Evolutionary conservation across 2,888 invertebrate species (phyloP).

Genomic region (Polydrusus tereticollis): DNA sequence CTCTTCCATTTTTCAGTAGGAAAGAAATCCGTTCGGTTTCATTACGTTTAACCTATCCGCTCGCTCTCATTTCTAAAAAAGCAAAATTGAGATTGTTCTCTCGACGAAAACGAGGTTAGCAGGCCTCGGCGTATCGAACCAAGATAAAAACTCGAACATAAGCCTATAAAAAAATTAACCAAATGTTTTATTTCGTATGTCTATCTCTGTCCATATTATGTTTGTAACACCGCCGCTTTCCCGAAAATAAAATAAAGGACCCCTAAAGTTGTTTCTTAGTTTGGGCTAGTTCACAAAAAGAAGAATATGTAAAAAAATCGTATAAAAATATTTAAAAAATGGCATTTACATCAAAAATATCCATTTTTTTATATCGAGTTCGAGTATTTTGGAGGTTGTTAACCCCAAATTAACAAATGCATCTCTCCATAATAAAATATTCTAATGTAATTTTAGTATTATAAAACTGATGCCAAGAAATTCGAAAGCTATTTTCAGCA

Average conservation of each 20-base stretch:
- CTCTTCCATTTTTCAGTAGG: slow-evolving; percentile 24
- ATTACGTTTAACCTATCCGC: slow-evolving; percentile 36
- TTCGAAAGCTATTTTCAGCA: slow-evolving; percentile 26
- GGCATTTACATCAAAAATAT: too few relatives aligned
- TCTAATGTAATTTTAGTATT: slow-evolving; percentile 11
- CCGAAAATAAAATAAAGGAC: too few relatives aligned
- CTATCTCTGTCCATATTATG: too few relatives aligned
- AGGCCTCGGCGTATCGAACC: slow-evolving; percentile 32
- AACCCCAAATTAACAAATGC: not conserved
- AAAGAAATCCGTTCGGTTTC: slow-evolving; percentile 38
- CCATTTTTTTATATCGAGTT: too few relatives aligned
- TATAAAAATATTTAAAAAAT: too few relatives aligned
- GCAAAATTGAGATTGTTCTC: slow-evolving; percentile 45
- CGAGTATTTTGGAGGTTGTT: slow-evolving; percentile 13
- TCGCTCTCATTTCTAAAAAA: slow-evolving; percentile 38
- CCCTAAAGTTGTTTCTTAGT: too few relatives aligned
- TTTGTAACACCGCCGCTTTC: too few relatives aligned
- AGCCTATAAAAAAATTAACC: not conserved
- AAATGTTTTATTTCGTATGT: too few relatives aligned
- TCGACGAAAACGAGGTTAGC: slow-evolving; percentile 38
- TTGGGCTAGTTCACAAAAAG: too few relatives aligned
- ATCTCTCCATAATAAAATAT: not conserved
- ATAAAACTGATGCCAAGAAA: slow-evolving; percentile 26
- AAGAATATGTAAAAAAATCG: too few relatives aligned
- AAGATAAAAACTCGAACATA: not conserved